Conservation (phyloP, 1,140 invertebrate genomes). For the Saccostrea glomerata region DNA sequence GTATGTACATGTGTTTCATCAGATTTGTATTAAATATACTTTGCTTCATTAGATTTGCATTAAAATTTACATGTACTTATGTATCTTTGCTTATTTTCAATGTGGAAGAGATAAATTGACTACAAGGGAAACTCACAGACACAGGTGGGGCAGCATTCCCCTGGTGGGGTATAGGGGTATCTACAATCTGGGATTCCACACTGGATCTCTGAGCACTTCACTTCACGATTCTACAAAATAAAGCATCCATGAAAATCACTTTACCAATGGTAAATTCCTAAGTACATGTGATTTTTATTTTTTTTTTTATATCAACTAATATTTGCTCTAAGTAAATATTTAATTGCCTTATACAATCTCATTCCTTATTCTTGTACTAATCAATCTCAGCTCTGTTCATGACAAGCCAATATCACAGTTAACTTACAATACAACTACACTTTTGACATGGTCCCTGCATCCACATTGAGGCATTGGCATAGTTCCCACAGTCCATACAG, state of each 20-base stretch:
- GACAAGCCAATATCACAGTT: no score
- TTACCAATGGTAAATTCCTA: not conserved
- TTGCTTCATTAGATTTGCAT: no score
- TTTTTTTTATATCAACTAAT: no score
- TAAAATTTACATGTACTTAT: no score
- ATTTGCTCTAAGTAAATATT: no score
- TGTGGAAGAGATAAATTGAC: no score
- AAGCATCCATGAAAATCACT: not conserved
- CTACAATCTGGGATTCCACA: conserved; percentile 68
- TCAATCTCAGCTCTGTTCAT: no score
- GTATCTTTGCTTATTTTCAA: no score
- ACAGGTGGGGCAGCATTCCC: conserved; percentile 74
- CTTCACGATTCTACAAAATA: conserved; percentile 69
- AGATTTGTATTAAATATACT: no score
- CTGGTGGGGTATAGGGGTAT: conserved; percentile 68
- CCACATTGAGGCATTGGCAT: conserved; percentile 70
- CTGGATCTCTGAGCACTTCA: conserved; percentile 64
- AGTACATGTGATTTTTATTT: not conserved
- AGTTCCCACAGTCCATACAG: conserved; percentile 74
- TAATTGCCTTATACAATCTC: no score
- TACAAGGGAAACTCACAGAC: conserved; percentile 60
- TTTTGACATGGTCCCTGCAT: conserved; percentile 66
- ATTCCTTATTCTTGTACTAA: no score
- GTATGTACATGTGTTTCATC: no score
- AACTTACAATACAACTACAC: conserved; percentile 73